Evolutionary conservation across 2,888 invertebrate genomes (phyloP), one percentile per base, ranked within the genome.

Genomic region (Apomyelois bistriatella): DNA sequence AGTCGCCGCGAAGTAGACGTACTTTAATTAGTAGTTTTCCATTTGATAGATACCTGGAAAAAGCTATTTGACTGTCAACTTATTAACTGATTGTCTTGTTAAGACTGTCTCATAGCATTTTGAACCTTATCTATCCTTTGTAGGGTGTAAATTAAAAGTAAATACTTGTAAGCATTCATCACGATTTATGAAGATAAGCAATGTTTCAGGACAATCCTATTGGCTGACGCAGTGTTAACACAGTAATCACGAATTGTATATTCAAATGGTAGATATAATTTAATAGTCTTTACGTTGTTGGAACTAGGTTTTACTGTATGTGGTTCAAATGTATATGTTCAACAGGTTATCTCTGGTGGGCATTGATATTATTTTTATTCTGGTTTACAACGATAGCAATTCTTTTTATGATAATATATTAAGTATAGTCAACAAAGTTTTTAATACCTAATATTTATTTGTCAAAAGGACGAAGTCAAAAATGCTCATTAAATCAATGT

Each of bases 1-100:
- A 75, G 73, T 76, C 75, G 70, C 70, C 63, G 57, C 68, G 63
- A 65, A 22, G 22, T 22, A 70, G 71, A n/a, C n/a, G n/a, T 82
- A 80, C 77, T 84, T 85, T 85, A 88, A 88, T 87, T 86, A 88
- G 85, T 80, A 78, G 78, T 83, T 86, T 85, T 84, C 85, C 80
- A 85, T 85, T 84, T 85, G 75, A 76, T 71, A 75, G 73, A 82
- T 82, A 82, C 83, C 79, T 79, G 81, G 80, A 82, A 84, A 82
- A 85, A 84, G 82, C 77, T 73, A 82, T 82, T 82, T 76, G 72
- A 32, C 32, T 32, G 32, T 32, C 22, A 5, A 79, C 75, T 79
- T 81, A 81, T 79, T 77, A n/a, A 65, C 72, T 64, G 64, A 68
- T 59, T 76, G 75, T 79, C 76, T 70, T 72, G 66, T 22, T 67